Evolutionary conservation across 2,113 vertebrate species (phyloP), one percentile per base, ranked within the genome.

Genomic region (Gallinago paraguaiae): DNA sequence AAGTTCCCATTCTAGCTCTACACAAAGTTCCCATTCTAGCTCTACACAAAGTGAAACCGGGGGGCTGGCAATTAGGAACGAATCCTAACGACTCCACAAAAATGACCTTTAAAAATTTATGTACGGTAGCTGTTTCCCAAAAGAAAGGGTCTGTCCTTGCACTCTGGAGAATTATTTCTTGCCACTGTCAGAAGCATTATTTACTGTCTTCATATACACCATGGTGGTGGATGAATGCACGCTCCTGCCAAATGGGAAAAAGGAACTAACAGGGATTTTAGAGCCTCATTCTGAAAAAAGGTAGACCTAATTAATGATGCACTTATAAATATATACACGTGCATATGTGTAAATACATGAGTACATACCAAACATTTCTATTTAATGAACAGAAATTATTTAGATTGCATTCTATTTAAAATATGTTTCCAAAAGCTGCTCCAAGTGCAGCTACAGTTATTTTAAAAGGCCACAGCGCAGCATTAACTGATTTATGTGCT

Each of bases 281-380:
- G 5, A 91, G 4, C 3, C 41, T 64, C 11, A 4, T 35, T 43
- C 88, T 91, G 9, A 16, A 43, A 96, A 51, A 91, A 39, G 11
- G 30, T 7, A 39, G 39, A 31, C 4, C 0, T n/a, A 87, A 78
- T 75, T 54, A 91, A 64, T 69, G 19, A 61, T 41, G 25, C n/a
- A 39, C 13, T 83, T 92, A 77, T 9, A 92, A 91, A 94, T 45
- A 90, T 20, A 82, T n/a, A 74, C 23, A 72, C 20, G 14, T 17
- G 5, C 31, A 68, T 39, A 8, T 65, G 8, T 1, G 1, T 48
- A 89, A 94, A 86, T 25, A 80, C 31, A 82, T 0, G 0, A 90
- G 33, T 23, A 80, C 7, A 35, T 50, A 75, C 5, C 11, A 84
- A 92, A 37, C 86, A 61, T 54, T 75, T 88, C n/a, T 77, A 70